Percentiles rank a stretch among this genome's conserved stretches.
Evolutionary conservation across 1,140 invertebrate genomes (phyloP).

Genomic region (Schlechtendalia chinensis): DNA sequence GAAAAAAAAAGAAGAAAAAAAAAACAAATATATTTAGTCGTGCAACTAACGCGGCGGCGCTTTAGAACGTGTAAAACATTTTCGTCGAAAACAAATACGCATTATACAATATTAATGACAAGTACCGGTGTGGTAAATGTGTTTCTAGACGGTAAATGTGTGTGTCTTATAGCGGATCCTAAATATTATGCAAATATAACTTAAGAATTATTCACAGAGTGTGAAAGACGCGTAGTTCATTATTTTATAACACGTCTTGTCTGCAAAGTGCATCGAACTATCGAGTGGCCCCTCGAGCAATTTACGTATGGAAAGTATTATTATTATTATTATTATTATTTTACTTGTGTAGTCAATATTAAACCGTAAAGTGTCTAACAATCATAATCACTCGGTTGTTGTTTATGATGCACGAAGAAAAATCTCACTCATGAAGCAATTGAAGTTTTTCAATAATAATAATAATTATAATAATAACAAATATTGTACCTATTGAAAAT

Average conservation of each 20-base stretch:
- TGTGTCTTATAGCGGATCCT: background rate
- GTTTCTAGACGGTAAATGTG: too few relatives aligned
- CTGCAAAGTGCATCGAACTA: conserved; percentile 45
- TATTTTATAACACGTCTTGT: conserved; percentile 20
- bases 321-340: background rate
- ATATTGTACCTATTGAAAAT: background rate
- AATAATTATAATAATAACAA: background rate
- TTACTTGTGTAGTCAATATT: conserved; percentile 16
- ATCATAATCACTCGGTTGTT: conserved; percentile 25
- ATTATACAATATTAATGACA: too few relatives aligned
- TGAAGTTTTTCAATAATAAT: background rate
- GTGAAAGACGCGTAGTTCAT: background rate
- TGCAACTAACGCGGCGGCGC: background rate
- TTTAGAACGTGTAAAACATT: background rate
- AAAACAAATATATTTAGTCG: too few relatives aligned
- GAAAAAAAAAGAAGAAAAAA: too few relatives aligned
- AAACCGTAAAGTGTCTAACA: background rate
- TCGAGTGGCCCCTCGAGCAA: conserved; percentile 24
- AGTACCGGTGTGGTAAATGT: too few relatives aligned
- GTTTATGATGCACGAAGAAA: conserved; percentile 17
- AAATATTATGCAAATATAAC: background rate
- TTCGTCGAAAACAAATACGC: conserved; percentile 1
- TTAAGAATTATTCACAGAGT: background rate
- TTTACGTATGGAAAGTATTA: conserved; percentile 41
- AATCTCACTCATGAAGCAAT: conserved; percentile 28